Evolutionary conservation across 2,113 vertebrate genomes (phyloP).

Genomic region (Nipponia nippon): DNA sequence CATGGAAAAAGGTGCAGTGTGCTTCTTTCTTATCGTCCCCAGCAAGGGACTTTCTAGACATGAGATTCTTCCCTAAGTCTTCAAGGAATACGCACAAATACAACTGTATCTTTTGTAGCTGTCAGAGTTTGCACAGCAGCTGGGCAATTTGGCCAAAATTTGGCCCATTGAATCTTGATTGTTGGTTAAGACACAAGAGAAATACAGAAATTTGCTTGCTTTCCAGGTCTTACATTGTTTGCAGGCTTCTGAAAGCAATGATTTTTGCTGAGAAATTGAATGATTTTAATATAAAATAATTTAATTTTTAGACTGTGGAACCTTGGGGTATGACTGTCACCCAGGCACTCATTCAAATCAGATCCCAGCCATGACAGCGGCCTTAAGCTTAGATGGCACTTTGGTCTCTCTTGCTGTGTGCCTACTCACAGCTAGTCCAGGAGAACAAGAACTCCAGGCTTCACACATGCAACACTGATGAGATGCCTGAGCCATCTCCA

Average conservation of each 20-base stretch:
- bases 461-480: accelerated
- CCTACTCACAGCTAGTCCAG: neutral
- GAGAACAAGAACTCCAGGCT: neutral
- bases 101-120: neutral
- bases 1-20: neutral
- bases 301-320: neutral
- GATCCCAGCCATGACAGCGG: accelerated
- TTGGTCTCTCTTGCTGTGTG: neutral
- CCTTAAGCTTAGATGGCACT: accelerated
- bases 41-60: neutral
- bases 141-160: neutral
- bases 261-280: neutral
- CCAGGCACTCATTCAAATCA: neutral
- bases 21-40: neutral
- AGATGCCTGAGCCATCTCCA: neutral
- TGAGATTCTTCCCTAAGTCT: neutral
- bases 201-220: neutral
- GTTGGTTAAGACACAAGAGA: neutral
- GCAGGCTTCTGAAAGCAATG: neutral
- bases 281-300: neutral
- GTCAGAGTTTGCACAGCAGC: neutral
- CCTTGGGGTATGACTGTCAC: neutral
- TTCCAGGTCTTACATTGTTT: accelerated
- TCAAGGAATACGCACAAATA: neutral
- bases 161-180: neutral